Percentiles rank a stretch among this genome's conserved stretches.
Evolutionary conservation across 2,113 vertebrate species (phyloP).

Genomic region (Eleginops maclovinus): DNA sequence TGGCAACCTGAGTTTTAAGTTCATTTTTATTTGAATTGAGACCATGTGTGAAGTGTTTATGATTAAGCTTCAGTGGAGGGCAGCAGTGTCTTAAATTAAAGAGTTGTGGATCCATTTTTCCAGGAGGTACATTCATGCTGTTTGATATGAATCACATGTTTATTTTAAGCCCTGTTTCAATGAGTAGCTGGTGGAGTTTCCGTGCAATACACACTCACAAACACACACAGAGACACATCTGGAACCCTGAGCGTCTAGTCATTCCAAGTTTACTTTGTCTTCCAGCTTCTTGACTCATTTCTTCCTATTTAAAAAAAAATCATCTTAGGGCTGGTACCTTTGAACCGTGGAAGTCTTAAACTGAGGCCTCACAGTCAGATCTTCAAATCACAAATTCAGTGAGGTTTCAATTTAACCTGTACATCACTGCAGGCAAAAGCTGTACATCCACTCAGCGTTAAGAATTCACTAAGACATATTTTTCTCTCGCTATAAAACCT

Average conservation of each 20-base stretch:
- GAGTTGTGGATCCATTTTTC: slow-evolving; percentile 31
- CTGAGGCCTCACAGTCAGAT: neutral
- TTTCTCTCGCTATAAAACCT: slow-evolving; percentile 1
- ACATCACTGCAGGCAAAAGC: slow-evolving; percentile 13
- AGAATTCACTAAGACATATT: slow-evolving; percentile 10
- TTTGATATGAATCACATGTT: slow-evolving; percentile 74
- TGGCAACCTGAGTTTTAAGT: neutral
- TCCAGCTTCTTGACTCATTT: slow-evolving; percentile 74
- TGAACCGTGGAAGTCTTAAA: slow-evolving; percentile 46
- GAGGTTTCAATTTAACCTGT: slow-evolving; percentile 25
- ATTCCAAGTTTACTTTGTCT: slow-evolving; percentile 68
- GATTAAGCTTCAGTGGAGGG: slow-evolving; percentile 18
- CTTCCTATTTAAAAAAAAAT: slow-evolving; percentile 64
- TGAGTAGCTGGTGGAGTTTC: slow-evolving; percentile 60
- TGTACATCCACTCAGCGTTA: slow-evolving; percentile 6
- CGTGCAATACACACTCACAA: slow-evolving; percentile 41
- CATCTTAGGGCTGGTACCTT: slow-evolving; percentile 25
- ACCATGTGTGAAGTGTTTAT: neutral
- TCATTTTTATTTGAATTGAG: neutral
- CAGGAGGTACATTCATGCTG: slow-evolving; percentile 50
- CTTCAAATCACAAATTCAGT: slow-evolving; percentile 5
- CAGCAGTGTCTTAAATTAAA: slow-evolving; percentile 29
- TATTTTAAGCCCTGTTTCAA: slow-evolving; percentile 70
- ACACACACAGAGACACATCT: slow-evolving; percentile 57
- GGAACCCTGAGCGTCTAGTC: slow-evolving; percentile 52